A percentile compares a stretch with the other conserved stretches of the same genome.
Evolutionary conservation across 2,113 vertebrate genomes (phyloP).

Genomic region (Caranx melampygus): DNA sequence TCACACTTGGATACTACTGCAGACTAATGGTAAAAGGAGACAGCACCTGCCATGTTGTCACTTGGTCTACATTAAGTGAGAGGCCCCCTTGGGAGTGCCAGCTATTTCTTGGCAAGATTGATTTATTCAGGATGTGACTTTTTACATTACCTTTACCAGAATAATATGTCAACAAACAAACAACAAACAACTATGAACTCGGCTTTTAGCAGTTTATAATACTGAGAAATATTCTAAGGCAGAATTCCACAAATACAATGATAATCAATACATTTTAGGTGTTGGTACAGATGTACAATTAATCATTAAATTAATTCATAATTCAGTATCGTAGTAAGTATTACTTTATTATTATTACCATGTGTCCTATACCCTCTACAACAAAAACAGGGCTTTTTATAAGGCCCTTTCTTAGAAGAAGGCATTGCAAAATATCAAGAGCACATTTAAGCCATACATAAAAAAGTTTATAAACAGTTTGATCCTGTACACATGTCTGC

Average conservation of each 20-base stretch:
- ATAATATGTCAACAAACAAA: background rate
- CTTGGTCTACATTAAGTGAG: conserved; percentile 52
- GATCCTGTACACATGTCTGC: conserved; percentile 1
- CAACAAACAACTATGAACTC: background rate
- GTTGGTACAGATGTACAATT: conserved; percentile 21
- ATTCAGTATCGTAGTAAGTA: too few relatives aligned
- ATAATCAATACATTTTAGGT: conserved; percentile 19
- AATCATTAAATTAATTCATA: background rate
- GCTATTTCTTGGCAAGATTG: conserved; percentile 23
- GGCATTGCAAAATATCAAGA: conserved; percentile 7
- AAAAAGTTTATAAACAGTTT: conserved; percentile 27
- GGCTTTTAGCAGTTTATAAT: conserved; percentile 9
- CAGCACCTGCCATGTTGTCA: conserved; percentile 60
- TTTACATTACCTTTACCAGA: background rate
- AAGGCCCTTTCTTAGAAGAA: background rate
- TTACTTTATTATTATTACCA: conserved; percentile 9
- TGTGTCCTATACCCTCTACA: background rate
- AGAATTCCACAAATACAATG: background rate
- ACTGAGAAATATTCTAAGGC: background rate
- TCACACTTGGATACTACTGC: conserved; percentile 52
- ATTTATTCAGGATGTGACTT: conserved; percentile 19
- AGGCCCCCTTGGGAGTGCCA: conserved; percentile 21
- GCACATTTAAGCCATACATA: background rate
- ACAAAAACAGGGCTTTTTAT: background rate
- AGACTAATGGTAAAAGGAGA: conserved; percentile 77